A percentile compares a stretch with the other conserved stretches of the same genome.
Conservation (phyloP, 2,797 vertebrate species). For the Anisognathus igniventris region DNA sequence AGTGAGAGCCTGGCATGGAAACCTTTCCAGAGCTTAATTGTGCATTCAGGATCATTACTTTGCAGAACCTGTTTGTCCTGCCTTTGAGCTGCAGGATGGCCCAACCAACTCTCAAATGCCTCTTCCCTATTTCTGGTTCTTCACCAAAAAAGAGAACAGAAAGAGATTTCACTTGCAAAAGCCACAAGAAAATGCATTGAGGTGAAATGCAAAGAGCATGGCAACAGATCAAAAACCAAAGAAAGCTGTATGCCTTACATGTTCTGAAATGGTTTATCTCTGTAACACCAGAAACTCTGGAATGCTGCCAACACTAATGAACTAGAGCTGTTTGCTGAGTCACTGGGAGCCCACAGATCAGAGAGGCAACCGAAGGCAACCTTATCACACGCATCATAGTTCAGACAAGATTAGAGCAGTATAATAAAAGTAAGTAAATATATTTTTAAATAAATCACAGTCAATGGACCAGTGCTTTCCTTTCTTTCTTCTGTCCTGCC, state of each 20-base stretch:
- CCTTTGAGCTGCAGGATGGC: neutral
- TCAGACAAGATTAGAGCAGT: neutral
- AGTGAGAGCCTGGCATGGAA: neutral
- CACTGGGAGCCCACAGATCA: constrained; percentile 11
- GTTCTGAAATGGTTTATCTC: constrained; percentile 16
- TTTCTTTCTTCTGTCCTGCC: neutral
- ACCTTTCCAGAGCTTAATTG: neutral
- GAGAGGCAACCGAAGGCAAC: neutral
- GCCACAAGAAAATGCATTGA: neutral
- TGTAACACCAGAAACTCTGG: constrained; percentile 16
- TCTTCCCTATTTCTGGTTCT: neutral
- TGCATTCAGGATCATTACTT: neutral
- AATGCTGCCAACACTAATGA: constrained; percentile 25
- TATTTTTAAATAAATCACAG: neutral
- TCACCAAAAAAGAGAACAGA: neutral
- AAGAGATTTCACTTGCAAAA: neutral
- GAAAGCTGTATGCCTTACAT: neutral
- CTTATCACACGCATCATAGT: neutral
- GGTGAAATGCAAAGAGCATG: neutral
- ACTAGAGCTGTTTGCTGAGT: constrained; percentile 53
- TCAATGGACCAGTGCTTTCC: neutral
- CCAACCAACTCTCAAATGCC: neutral
- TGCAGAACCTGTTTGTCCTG: neutral
- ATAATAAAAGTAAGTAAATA: neutral
- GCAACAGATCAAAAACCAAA: neutral